Evolutionary conservation across 92 coral and sea anemone genomes (phyloP).

Genomic region (Phymanthus crucifer): DNA sequence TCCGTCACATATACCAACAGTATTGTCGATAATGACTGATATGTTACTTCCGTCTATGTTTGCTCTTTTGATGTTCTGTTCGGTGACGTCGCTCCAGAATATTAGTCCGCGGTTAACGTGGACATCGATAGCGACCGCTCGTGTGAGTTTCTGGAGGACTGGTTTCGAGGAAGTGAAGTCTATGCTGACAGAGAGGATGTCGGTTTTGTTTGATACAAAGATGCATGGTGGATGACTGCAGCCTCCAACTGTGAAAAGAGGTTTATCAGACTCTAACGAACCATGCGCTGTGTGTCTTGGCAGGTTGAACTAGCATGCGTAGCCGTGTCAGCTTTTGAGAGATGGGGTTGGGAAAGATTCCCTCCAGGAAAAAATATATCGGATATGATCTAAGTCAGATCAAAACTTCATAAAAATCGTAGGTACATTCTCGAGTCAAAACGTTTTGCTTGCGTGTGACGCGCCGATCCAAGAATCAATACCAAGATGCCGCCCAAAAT

Average conservation of each 20-base stretch:
- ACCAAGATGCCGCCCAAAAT: too few relatives aligned
- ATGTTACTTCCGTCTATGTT: constrained; percentile 30
- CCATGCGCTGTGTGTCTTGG: neutral
- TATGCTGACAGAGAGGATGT: constrained; percentile 3
- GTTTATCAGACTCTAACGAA: neutral
- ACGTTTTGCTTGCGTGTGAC: too few relatives aligned
- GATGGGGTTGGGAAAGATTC: too few relatives aligned
- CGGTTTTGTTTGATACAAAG: constrained; percentile 14
- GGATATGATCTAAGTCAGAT: too few relatives aligned
- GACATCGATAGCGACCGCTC: constrained; percentile 65
- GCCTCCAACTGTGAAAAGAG: neutral
- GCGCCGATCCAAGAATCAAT: too few relatives aligned
- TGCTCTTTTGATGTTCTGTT: constrained; percentile 48
- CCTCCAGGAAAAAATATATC: too few relatives aligned
- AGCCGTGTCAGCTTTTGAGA: too few relatives aligned
- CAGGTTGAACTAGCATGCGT: too few relatives aligned
- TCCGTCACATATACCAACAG: constrained; percentile 68
- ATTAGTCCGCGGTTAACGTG: constrained; percentile 51
- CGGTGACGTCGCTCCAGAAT: constrained; percentile 70
- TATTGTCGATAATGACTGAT: neutral
- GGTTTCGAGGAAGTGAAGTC: neutral
- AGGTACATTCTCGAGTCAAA: too few relatives aligned
- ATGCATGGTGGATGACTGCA: constrained; percentile 20
- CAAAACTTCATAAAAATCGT: too few relatives aligned
- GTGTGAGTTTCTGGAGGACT: constrained; percentile 38